Conservation (phyloP, 1,140 invertebrate genomes). For the Solenopsis fugax region DNA sequence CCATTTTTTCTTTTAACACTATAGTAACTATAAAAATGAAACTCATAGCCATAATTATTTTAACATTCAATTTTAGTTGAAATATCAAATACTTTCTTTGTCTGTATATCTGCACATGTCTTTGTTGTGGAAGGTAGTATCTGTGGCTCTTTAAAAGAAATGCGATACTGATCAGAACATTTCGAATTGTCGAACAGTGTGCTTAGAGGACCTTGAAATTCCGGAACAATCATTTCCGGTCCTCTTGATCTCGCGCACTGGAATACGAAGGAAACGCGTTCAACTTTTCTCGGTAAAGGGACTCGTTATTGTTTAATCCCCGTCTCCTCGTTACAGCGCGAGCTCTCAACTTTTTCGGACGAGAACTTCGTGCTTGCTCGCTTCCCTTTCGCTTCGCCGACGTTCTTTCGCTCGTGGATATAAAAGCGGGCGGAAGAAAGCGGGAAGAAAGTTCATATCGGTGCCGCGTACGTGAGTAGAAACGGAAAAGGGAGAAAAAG, state of each 20-base stretch:
- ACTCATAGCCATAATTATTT: no score
- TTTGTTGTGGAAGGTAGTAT: background rate
- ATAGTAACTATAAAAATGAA: no score
- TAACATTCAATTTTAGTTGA: no score
- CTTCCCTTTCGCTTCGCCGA: constrained; percentile 22
- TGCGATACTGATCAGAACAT: background rate
- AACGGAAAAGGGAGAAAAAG: constrained; percentile 63
- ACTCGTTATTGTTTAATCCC: constrained; percentile 72
- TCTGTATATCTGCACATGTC: background rate
- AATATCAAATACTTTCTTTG: no score
- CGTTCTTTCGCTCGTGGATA: constrained; percentile 28
- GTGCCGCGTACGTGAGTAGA: constrained; percentile 59
- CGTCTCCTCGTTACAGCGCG: constrained; percentile 61
- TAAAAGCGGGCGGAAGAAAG: constrained; percentile 58
- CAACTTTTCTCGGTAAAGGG: constrained; percentile 44
- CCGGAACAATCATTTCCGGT: constrained; percentile 44
- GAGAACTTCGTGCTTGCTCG: constrained; percentile 63
- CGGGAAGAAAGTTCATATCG: constrained; percentile 70
- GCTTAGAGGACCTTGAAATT: constrained; percentile 23
- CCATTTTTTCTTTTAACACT: no score
- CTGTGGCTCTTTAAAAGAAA: background rate
- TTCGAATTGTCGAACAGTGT: background rate
- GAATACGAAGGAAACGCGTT: constrained; percentile 23
- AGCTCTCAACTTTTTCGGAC: constrained; percentile 73
- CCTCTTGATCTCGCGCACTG: constrained; percentile 14